Percentiles rank a stretch among this genome's conserved stretches.
These are phyloP conservation scores for Anisognathus igniventris DNA, from an alignment of 2,797 vertebrate species.

Conservation along the genomic window DNA sequence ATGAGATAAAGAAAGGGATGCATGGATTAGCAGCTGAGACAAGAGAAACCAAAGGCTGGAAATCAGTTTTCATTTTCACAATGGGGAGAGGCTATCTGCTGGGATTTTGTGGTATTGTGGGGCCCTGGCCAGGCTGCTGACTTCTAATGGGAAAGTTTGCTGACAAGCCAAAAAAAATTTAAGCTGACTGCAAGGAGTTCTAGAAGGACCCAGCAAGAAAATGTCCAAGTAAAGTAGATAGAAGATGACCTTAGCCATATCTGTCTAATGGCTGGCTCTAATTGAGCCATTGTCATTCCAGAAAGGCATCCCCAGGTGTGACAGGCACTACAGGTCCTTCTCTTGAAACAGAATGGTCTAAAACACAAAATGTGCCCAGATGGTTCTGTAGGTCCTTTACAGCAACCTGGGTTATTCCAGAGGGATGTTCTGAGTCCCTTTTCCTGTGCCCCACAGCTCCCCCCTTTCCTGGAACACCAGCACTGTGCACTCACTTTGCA, in stretches of 20 bases:
- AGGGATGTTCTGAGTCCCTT: neutral
- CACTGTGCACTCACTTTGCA: neutral
- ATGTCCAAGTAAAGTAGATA: neutral
- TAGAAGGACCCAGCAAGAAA: slow-evolving; percentile 4
- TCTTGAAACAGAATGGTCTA: neutral
- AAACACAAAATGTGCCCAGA: neutral
- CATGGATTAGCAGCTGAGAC: neutral
- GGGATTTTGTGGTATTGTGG: neutral
- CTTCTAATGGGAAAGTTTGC: neutral
- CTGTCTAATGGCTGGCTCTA: slow-evolving; percentile 33
- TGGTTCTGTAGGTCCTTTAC: neutral
- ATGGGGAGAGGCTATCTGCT: neutral
- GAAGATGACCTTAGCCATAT: slow-evolving; percentile 53
- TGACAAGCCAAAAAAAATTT: slow-evolving; percentile 9
- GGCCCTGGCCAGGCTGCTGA: neutral
- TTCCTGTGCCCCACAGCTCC: neutral
- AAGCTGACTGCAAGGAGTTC: slow-evolving; percentile 8
- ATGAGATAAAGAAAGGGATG: neutral
- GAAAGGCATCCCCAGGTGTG: neutral
- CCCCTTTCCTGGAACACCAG: neutral
- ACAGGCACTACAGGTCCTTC: neutral
- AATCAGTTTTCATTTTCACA: neutral
- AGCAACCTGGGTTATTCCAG: fast-evolving
- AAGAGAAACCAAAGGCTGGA: neutral
- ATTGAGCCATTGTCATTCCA: slow-evolving; percentile 37